A percentile compares a stretch with the other conserved stretches of the same genome.
These are phyloP conservation scores for Phalanger gymnotis DNA, from an alignment of 2,797 vertebrate species.

Conservation along the genomic window DNA sequence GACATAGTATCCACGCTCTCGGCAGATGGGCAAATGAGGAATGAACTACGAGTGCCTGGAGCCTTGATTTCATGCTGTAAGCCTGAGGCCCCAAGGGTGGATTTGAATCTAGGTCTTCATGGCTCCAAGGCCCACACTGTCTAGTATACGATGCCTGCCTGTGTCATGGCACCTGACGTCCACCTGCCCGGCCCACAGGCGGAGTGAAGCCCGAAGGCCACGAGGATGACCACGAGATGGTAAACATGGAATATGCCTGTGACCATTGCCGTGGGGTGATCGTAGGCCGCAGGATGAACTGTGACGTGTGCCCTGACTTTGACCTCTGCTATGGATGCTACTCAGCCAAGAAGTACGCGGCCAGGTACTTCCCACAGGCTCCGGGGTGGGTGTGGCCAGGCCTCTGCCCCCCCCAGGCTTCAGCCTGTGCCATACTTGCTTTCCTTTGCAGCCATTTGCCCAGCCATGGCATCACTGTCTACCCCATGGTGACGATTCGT, in stretches of 20 bases:
- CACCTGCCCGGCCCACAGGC: slow-evolving; percentile 84
- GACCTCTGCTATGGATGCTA: slow-evolving; percentile 99
- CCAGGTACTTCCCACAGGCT: slow-evolving; percentile 81
- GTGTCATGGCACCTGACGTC: neutral
- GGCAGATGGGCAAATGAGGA: no score
- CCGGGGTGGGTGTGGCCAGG: neutral
- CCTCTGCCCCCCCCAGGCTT: rapidly evolving
- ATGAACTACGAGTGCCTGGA: no score
- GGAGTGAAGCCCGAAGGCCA: slow-evolving; percentile 98
- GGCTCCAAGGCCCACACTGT: no score
- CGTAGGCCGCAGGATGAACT: slow-evolving; percentile 97
- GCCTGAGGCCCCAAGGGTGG: no score
- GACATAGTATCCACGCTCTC: no score
- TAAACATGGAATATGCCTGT: slow-evolving; percentile 98
- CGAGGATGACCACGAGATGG: slow-evolving; percentile 97
- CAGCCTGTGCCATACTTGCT: neutral
- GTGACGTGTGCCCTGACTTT: slow-evolving; percentile 97
- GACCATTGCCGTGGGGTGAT: slow-evolving; percentile 98
- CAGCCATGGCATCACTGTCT: slow-evolving; percentile 95
- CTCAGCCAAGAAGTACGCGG: slow-evolving; percentile 95
- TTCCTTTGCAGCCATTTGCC: slow-evolving; percentile 91
- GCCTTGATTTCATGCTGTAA: no score
- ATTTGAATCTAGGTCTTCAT: no score
- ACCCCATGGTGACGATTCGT: slow-evolving; percentile 96
- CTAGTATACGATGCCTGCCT: no score